Conservation (phyloP, 2,797 vertebrate genomes). For the Neopelma chrysocephalum region DNA sequence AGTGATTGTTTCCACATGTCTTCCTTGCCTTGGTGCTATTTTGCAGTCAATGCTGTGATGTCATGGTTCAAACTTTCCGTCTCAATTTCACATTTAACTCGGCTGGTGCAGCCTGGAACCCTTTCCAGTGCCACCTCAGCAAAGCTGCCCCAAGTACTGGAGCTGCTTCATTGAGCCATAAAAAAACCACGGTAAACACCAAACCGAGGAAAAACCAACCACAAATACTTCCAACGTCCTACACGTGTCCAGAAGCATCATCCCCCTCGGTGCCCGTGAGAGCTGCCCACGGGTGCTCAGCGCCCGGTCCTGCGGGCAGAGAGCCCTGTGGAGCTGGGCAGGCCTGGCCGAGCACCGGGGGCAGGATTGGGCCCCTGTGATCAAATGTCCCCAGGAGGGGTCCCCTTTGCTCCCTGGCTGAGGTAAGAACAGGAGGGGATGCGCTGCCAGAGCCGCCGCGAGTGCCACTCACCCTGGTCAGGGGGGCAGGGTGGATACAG, state of each 20-base stretch:
- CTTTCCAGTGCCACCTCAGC: constrained; percentile 1
- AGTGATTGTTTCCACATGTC: constrained; percentile 60
- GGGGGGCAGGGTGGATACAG: neutral
- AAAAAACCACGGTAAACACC: neutral
- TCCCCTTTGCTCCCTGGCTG: neutral
- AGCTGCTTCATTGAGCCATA: neutral
- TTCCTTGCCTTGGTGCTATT: neutral
- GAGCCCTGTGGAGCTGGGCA: neutral
- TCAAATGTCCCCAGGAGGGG: neutral
- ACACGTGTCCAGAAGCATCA: neutral
- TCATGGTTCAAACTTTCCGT: constrained; percentile 42
- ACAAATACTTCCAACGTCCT: neutral
- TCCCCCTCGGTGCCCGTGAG: neutral
- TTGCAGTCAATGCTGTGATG: neutral
- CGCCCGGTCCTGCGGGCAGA: neutral
- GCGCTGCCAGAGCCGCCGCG: neutral
- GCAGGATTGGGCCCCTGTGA: neutral
- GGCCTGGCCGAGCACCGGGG: neutral
- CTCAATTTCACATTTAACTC: neutral
- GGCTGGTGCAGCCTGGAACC: neutral
- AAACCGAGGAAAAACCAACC: neutral
- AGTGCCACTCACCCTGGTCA: neutral
- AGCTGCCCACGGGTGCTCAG: neutral
- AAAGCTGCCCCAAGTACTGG: neutral
- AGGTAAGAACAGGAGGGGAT: neutral